Conservation (phyloP, 2,113 vertebrate species). For the Chrysemys picta region DNA sequence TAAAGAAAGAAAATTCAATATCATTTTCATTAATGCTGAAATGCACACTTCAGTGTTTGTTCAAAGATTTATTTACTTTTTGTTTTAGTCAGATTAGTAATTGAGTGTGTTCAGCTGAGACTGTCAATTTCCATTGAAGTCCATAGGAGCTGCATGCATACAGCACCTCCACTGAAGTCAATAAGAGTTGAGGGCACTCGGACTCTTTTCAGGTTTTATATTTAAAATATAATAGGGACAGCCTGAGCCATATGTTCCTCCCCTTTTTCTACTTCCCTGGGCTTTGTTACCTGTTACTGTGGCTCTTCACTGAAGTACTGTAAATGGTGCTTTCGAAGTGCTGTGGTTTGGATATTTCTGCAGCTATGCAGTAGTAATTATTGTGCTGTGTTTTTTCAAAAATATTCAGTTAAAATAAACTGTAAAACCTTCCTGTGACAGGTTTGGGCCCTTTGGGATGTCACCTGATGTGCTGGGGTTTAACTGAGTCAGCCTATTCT, state of each 20-base stretch:
- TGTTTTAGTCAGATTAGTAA: not conserved
- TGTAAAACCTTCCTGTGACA: not conserved
- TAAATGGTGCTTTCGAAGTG: not conserved
- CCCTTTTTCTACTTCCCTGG: not conserved
- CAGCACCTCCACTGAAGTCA: not conserved
- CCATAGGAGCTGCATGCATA: rapidly evolving
- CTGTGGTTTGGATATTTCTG: not conserved
- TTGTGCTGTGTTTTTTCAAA: not conserved
- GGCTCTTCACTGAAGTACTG: not conserved
- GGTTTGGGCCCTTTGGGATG: too few relatives aligned
- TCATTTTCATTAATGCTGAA: not conserved
- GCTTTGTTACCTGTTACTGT: not conserved
- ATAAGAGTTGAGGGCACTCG: not conserved
- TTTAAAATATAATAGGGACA: not conserved
- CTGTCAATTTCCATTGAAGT: not conserved
- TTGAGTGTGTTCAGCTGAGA: not conserved
- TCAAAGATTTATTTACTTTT: not conserved
- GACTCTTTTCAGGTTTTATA: not conserved
- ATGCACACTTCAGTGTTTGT: rapidly evolving
- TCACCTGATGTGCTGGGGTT: too few relatives aligned
- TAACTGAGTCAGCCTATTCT: too few relatives aligned
- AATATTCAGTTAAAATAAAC: not conserved
- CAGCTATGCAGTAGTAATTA: not conserved
- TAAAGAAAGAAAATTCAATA: not conserved
- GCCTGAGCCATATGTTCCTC: not conserved